Evolutionary conservation across 2,888 invertebrate genomes (phyloP).

Genomic region (Erebia epiphron): DNA sequence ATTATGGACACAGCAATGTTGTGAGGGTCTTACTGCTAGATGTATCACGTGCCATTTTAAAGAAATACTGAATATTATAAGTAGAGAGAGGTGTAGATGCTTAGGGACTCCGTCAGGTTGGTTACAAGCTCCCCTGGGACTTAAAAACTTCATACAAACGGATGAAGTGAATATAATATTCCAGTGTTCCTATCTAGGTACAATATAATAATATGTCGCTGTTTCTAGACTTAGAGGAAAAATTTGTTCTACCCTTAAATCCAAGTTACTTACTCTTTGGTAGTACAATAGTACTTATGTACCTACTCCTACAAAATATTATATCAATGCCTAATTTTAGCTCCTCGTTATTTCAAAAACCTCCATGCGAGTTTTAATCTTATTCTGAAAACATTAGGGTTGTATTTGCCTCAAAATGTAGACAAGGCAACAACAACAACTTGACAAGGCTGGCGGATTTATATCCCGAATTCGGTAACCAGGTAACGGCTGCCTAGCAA

Average conservation of each 20-base stretch:
- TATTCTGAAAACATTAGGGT: background rate
- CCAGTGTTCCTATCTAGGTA: too few relatives aligned
- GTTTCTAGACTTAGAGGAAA: background rate
- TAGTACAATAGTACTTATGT: slow-evolving; percentile 7
- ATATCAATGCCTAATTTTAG: slow-evolving; percentile 11
- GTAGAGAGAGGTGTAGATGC: too few relatives aligned
- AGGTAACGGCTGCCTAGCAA: slow-evolving; percentile 54
- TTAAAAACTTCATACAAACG: too few relatives aligned
- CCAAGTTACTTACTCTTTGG: background rate
- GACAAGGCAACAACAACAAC: too few relatives aligned
- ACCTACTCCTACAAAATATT: background rate
- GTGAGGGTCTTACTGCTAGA: too few relatives aligned
- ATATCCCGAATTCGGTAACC: slow-evolving; percentile 32
- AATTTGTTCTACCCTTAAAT: background rate
- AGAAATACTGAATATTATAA: too few relatives aligned
- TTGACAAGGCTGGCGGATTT: slow-evolving; percentile 26
- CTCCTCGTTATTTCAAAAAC: slow-evolving; percentile 26
- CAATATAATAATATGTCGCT: too few relatives aligned
- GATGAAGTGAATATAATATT: too few relatives aligned
- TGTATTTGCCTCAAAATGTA: slow-evolving; percentile 18
- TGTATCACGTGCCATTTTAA: too few relatives aligned
- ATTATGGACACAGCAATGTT: too few relatives aligned
- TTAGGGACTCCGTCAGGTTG: too few relatives aligned
- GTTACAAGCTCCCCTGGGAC: too few relatives aligned
- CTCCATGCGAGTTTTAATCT: slow-evolving; percentile 13